Percentiles rank a stretch among this genome's conserved stretches.
Evolutionary conservation across 2,113 vertebrate genomes (phyloP).

Genomic region (Pandion haliaetus): DNA sequence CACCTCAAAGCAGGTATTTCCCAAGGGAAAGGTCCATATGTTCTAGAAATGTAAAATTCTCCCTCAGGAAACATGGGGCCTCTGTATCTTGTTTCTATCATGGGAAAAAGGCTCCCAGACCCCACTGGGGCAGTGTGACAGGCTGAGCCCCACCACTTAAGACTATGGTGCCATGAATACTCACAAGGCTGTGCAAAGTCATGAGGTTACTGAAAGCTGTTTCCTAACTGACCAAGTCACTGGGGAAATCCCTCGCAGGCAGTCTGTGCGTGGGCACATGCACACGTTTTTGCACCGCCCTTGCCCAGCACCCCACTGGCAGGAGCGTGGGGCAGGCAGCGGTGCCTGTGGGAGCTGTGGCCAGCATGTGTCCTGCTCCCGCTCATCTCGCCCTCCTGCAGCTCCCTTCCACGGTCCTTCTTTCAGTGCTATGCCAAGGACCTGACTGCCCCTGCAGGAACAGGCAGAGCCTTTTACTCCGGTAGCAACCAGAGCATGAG

Average conservation of each 20-base stretch:
- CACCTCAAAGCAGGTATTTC: neutral
- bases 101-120: neutral
- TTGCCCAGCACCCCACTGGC: neutral
- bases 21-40: rapidly evolving
- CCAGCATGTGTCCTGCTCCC: neutral
- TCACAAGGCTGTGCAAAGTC: neutral
- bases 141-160: neutral
- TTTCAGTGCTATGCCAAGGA: neutral
- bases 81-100: neutral
- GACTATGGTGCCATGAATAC: neutral
- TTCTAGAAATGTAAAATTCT: neutral
- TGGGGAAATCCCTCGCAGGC: neutral
- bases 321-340: neutral
- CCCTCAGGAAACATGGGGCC: neutral
- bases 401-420: neutral
- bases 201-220: neutral
- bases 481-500: neutral
- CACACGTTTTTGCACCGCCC: rapidly evolving
- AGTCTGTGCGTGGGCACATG: rapidly evolving
- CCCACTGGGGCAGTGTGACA: rapidly evolving
- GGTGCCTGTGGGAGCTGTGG: rapidly evolving
- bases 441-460: neutral
- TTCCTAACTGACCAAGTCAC: neutral
- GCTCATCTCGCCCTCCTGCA: neutral
- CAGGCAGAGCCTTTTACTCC: neutral